These are phyloP conservation scores for Pristionchus exspectatus DNA, from an alignment of 2,888 invertebrate genomes.

Conservation along the genomic window DNA sequence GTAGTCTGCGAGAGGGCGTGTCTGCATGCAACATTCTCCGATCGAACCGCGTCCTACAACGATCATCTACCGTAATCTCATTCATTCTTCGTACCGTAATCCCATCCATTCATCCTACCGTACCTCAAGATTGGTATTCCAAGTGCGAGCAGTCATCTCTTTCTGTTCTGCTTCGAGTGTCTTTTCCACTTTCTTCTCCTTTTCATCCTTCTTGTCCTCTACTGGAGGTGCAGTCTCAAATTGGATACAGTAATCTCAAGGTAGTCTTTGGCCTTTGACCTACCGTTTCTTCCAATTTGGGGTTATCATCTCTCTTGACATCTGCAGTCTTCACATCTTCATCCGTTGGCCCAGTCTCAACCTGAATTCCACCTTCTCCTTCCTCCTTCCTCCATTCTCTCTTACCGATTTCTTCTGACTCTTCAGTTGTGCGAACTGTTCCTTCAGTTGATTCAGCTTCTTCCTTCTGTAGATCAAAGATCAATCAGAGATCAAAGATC, in stretches of 20 bases:
- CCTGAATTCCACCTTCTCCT: neutral
- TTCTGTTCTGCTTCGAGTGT: neutral
- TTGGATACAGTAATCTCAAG: neutral
- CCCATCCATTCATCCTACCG: neutral
- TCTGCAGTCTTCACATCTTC: conserved; percentile 16
- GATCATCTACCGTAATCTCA: neutral
- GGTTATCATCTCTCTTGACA: neutral
- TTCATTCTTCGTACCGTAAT: neutral
- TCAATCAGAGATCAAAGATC: neutral
- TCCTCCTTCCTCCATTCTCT: no score
- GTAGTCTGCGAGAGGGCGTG: conserved; percentile 5
- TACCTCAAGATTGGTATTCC: conserved; percentile 9
- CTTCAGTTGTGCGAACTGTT: conserved; percentile 25
- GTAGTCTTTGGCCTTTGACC: neutral
- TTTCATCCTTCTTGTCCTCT: neutral
- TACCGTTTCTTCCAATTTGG: conserved; percentile 4
- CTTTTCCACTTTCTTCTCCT: conserved; percentile 11
- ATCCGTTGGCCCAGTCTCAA: neutral
- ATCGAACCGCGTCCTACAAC: neutral
- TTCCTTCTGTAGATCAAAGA: conserved; percentile 27
- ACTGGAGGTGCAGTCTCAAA: neutral
- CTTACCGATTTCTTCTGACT: conserved; percentile 28
- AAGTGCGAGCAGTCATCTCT: conserved; percentile 9
- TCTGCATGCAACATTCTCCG: neutral
- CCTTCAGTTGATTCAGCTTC: conserved; percentile 36